Conservation (phyloP, 2,113 vertebrate species). For the Sinocyclocheilus anshuiensis region DNA sequence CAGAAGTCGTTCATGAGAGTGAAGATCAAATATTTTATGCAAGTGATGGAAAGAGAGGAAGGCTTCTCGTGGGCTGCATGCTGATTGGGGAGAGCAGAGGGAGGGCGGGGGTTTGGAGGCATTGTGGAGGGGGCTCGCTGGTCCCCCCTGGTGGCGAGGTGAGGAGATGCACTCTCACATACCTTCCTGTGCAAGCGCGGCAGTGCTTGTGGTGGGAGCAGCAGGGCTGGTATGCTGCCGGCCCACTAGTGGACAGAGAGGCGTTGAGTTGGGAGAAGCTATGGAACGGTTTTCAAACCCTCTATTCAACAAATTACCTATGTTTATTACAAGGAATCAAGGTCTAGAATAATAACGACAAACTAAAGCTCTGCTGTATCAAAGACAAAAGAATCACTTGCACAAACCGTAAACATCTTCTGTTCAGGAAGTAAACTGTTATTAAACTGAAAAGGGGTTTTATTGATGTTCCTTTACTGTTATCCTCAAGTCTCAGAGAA, state of each 20-base stretch:
- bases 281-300: constrained; percentile 64
- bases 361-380: background rate
- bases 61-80: constrained; percentile 67
- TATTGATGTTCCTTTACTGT: background rate
- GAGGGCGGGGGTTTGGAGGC: constrained; percentile 35
- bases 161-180: constrained; percentile 81
- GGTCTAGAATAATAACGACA: background rate
- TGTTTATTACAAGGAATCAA: background rate
- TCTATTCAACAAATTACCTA: constrained; percentile 23
- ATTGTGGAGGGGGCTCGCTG: constrained; percentile 61
- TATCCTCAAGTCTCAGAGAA: background rate
- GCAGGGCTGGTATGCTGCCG: constrained; percentile 97
- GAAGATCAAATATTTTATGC: constrained; percentile 53
- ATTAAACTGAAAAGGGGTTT: background rate
- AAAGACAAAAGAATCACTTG: background rate
- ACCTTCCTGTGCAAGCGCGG: constrained; percentile 96
- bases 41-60: constrained; percentile 49
- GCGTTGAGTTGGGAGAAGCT: constrained; percentile 87
- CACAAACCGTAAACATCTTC: background rate
- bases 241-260: constrained; percentile 96
- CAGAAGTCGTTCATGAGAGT: constrained; percentile 41
- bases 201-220: constrained; percentile 92
- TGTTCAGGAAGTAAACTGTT: background rate
- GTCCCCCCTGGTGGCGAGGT: constrained; percentile 50
- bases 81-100: constrained; percentile 53